A percentile compares a stretch with the other conserved stretches of the same genome.
phyloP scores from a whole-genome alignment of 2,797 vertebrate species.

The Cirrhinus mrigala region DNA sequence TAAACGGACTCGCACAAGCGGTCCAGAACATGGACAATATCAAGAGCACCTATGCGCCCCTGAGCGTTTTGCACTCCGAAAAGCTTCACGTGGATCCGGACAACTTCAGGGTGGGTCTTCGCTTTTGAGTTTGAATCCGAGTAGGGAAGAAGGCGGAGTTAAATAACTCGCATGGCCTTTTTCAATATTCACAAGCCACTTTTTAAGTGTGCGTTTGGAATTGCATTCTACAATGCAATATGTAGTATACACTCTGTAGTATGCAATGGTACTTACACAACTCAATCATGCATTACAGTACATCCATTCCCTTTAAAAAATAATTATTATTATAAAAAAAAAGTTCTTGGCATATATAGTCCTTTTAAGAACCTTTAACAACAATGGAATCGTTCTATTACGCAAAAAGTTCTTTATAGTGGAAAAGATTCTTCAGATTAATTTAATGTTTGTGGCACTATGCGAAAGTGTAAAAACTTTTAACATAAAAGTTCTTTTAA shows the following conservation, averaged over 20 bases:
- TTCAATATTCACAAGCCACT: neutral
- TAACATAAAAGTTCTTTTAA: neutral
- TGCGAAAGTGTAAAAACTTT: neutral
- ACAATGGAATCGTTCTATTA: neutral
- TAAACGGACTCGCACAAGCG: constrained; percentile 73
- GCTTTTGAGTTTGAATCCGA: neutral
- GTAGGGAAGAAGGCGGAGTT: neutral
- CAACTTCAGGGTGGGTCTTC: constrained; percentile 74
- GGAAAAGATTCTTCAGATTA: neutral
- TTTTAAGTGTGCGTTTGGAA: neutral
- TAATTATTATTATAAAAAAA: neutral
- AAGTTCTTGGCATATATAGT: neutral
- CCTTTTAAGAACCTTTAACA: neutral
- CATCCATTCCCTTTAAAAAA: neutral
- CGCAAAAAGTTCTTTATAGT: neutral
- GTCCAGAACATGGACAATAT: constrained; percentile 80
- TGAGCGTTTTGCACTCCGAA: constrained; percentile 79
- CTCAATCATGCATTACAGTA: neutral
- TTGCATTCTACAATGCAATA: neutral
- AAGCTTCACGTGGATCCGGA: constrained; percentile 82
- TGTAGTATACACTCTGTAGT: neutral
- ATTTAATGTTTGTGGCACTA: neutral
- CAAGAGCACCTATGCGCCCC: constrained; percentile 64
- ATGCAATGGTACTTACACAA: neutral
- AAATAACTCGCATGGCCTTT: neutral